Evolutionary conservation across 2,797 vertebrate genomes (phyloP).

Genomic region (Monodelphis domestica): DNA sequence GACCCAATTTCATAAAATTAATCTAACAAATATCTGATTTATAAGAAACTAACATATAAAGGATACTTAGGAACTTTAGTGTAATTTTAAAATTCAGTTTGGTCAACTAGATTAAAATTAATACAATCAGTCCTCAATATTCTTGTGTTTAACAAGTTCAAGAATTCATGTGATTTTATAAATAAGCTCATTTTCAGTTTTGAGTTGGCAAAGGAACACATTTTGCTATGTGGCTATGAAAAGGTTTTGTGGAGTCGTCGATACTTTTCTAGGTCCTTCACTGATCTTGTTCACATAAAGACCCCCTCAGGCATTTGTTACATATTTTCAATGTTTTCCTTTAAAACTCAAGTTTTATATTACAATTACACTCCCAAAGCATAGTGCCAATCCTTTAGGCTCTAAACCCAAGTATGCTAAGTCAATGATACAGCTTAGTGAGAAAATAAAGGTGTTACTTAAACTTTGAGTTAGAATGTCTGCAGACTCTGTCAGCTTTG

Average conservation of each 20-base stretch:
- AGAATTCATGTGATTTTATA: not conserved
- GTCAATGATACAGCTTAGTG: not conserved
- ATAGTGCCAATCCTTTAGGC: not conserved
- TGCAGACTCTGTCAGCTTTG: not conserved
- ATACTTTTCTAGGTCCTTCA: not conserved
- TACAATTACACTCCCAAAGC: not conserved
- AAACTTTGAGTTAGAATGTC: not conserved
- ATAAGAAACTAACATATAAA: not conserved
- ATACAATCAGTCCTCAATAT: not conserved
- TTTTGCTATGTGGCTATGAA: too few species aligned
- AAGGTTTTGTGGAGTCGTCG: not conserved
- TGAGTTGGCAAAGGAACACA: not conserved
- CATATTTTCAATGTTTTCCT: not conserved
- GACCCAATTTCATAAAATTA: not conserved
- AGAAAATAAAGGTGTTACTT: not conserved
- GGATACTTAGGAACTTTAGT: not conserved
- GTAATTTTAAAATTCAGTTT: not conserved
- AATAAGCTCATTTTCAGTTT: not conserved
- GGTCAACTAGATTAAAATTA: not conserved
- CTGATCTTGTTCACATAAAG: not conserved
- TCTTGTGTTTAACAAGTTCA: not conserved
- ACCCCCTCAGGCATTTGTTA: not conserved
- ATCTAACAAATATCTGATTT: not conserved
- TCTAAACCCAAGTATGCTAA: not conserved
- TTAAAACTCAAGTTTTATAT: not conserved